phyloP scores from a whole-genome alignment of 2,888 invertebrate genomes.

The Cremastobaeus sp. region DNA sequence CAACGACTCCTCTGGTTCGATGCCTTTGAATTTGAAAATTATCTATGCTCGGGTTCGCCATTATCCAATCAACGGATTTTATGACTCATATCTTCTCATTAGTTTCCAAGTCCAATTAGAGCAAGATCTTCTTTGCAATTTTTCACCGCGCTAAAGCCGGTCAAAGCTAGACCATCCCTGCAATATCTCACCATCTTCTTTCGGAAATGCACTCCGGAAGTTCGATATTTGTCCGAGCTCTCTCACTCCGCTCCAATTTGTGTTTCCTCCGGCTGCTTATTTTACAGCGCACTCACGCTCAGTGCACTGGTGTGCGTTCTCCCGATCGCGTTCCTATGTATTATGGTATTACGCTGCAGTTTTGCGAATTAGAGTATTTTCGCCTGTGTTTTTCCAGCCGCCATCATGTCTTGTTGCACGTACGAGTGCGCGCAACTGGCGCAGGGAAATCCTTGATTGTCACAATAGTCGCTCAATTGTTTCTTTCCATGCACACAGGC shows the following conservation, averaged over 20 bases:
- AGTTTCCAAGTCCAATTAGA: too few species aligned
- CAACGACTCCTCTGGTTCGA: too few species aligned
- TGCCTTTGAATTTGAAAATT: too few species aligned
- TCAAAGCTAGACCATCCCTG: conserved; percentile 32
- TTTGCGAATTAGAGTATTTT: conserved; percentile 15
- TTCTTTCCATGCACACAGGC: conserved; percentile 27
- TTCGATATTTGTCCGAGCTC: conserved; percentile 45
- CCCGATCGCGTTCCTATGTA: conserved; percentile 20
- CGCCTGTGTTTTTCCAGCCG: conserved; percentile 6
- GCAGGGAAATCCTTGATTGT: conserved; percentile 24
- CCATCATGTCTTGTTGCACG: conserved; percentile 19
- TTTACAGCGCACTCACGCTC: too few species aligned
- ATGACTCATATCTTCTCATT: too few species aligned
- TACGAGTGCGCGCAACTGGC: conserved; percentile 3
- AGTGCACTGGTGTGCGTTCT: conserved; percentile 9
- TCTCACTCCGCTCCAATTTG: conserved; percentile 39
- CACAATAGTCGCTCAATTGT: conserved; percentile 36
- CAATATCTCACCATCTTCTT: conserved; percentile 20
- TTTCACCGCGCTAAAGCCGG: conserved; percentile 1
- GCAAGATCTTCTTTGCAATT: conserved; percentile 28
- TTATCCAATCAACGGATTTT: too few species aligned
- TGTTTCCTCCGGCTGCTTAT: too few species aligned
- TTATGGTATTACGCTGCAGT: conserved; percentile 16
- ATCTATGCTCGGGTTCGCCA: too few species aligned
- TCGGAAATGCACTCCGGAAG: conserved; percentile 29